Evolutionary conservation across 1,140 invertebrate species (phyloP).

Genomic region (Trichonephila clavata): DNA sequence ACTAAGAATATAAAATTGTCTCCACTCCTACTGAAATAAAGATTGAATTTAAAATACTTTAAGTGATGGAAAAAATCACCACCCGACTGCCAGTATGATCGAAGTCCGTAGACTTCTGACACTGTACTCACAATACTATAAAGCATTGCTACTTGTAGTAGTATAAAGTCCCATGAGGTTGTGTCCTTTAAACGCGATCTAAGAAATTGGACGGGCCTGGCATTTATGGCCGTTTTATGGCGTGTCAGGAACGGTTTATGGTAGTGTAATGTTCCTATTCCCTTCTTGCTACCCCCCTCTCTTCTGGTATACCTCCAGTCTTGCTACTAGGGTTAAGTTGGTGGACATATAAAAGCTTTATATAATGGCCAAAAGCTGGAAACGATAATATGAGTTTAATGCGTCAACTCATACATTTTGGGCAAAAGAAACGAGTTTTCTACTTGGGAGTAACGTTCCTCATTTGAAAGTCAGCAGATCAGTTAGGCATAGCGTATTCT

Average conservation of each 20-base stretch:
- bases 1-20: constrained; percentile 67
- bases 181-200: constrained; percentile 72
- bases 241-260: constrained; percentile 76
- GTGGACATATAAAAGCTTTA: constrained; percentile 76
- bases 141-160: constrained; percentile 68
- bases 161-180: constrained; percentile 66
- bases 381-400: constrained; percentile 76
- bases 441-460: constrained; percentile 62
- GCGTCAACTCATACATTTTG: constrained; percentile 72
- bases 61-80: constrained; percentile 37
- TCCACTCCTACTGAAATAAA: constrained; percentile 38
- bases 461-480: constrained; percentile 76
- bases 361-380: constrained; percentile 76
- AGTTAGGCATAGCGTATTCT: constrained; percentile 38
- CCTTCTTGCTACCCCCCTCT: constrained; percentile 19
- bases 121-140: constrained; percentile 38
- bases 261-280: constrained; percentile 75
- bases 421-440: constrained; percentile 47
- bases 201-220: constrained; percentile 74
- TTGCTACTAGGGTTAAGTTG: constrained; percentile 72
- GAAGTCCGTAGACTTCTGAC: constrained; percentile 2
- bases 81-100: constrained; percentile 27
- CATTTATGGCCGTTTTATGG: constrained; percentile 76
- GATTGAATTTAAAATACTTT: constrained; percentile 67
- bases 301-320: constrained; percentile 68